A percentile compares a stretch with the other conserved stretches of the same genome.
phyloP scores from a whole-genome alignment of 2,888 invertebrate genomes.

The Ceratothoa steindachneri region DNA sequence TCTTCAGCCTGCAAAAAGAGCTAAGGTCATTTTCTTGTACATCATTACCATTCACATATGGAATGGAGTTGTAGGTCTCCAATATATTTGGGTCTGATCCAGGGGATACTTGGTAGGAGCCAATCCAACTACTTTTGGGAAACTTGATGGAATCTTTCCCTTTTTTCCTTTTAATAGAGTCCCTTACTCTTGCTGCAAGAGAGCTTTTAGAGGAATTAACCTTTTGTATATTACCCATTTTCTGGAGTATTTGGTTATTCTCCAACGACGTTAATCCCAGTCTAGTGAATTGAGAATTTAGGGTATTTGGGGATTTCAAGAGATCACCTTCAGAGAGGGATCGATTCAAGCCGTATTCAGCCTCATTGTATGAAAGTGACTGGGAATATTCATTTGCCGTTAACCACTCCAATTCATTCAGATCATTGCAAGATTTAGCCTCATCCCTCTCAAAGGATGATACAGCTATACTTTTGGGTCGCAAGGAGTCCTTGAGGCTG shows the following conservation, averaged over 20 bases:
- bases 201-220: slow-evolving; percentile 5
- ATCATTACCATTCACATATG: background rate
- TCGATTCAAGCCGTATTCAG: background rate
- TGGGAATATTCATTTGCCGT: background rate
- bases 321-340: background rate
- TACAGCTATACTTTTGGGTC: slow-evolving; percentile 44
- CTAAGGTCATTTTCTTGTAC: background rate
- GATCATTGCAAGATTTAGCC: background rate
- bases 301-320: background rate
- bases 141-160: background rate
- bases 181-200: slow-evolving; percentile 27
- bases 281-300: background rate
- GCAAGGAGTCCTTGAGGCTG: background rate
- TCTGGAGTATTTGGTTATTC: too few relatives aligned
- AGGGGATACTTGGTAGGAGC: background rate
- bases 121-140: background rate
- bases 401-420: background rate
- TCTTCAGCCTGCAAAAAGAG: background rate
- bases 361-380: background rate
- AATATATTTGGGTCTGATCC: background rate
- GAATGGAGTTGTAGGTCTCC: background rate
- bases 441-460: slow-evolving; percentile 4
- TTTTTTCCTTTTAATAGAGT: slow-evolving; percentile 35
- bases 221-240: too few relatives aligned
- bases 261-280: background rate